Conservation (phyloP, 1,140 invertebrate genomes). For the Drosophila kikkawai region DNA sequence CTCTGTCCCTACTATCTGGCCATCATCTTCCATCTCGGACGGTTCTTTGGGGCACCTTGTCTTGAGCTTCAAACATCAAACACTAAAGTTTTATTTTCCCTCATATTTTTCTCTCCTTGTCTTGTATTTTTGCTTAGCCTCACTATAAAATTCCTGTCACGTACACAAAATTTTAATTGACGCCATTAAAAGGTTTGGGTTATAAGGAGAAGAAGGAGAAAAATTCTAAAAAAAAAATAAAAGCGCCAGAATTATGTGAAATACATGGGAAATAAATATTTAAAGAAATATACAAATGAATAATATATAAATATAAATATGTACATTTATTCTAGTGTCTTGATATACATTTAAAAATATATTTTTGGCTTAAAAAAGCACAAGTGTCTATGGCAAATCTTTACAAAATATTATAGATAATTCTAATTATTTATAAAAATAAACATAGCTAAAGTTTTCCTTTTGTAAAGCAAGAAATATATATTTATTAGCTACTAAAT, state of each 20-base stretch:
- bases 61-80: slow-evolving; percentile 62
- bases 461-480: neutral
- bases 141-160: slow-evolving; percentile 74
- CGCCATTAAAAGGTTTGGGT: slow-evolving; percentile 67
- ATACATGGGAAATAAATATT: slow-evolving; percentile 13
- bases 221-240: slow-evolving; percentile 12
- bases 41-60: slow-evolving; percentile 45
- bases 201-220: slow-evolving; percentile 17
- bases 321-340: neutral
- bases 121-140: slow-evolving; percentile 43
- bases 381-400: rapidly evolving
- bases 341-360: neutral
- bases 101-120: slow-evolving; percentile 14
- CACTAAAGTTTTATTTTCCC: slow-evolving; percentile 50
- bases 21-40: slow-evolving; percentile 25
- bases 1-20: slow-evolving; percentile 3
- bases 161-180: slow-evolving; percentile 83
- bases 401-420: neutral
- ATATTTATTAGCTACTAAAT: neutral
- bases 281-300: slow-evolving; percentile 2
- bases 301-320: slow-evolving; percentile 21
- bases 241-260: slow-evolving; percentile 21
- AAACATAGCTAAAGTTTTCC: neutral
- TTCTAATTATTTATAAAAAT: neutral
- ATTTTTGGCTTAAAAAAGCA: neutral